These are phyloP conservation scores for Elephantulus edwardii DNA, from an alignment of 2,113 vertebrate genomes.

Conservation along the genomic window DNA sequence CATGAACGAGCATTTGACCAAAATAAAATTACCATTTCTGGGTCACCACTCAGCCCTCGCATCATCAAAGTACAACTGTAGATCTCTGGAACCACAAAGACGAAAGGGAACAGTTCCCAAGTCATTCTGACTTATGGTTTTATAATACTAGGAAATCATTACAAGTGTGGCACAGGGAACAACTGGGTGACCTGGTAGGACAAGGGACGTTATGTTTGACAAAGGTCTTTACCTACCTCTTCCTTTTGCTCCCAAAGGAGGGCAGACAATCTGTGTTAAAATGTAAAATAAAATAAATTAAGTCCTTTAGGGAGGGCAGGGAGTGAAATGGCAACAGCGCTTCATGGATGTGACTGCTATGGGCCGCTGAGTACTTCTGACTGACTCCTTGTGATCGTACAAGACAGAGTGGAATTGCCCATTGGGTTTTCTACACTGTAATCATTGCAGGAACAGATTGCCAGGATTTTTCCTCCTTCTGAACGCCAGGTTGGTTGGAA, in stretches of 20 bases:
- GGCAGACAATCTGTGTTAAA: background rate
- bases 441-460: background rate
- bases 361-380: background rate
- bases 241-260: background rate
- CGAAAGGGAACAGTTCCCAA: background rate
- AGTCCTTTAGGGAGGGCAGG: background rate
- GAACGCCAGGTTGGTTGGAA: background rate
- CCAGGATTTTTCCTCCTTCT: background rate
- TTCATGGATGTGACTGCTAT: background rate
- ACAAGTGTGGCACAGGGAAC: background rate
- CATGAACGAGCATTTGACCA: slow-evolving; percentile 68
- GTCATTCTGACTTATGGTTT: background rate
- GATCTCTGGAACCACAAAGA: slow-evolving; percentile 26
- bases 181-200: background rate
- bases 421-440: background rate
- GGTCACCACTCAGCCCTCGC: slow-evolving; percentile 31
- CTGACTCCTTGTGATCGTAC: background rate
- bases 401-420: background rate
- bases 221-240: background rate
- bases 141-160: background rate
- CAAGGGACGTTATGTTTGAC: background rate
- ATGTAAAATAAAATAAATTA: background rate
- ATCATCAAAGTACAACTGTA: slow-evolving; percentile 51
- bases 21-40: slow-evolving; percentile 65
- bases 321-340: background rate